Evolutionary conservation across 2,888 invertebrate genomes (phyloP), one percentile per base, ranked within the genome.

Genomic region (Rhagonycha lutea): DNA sequence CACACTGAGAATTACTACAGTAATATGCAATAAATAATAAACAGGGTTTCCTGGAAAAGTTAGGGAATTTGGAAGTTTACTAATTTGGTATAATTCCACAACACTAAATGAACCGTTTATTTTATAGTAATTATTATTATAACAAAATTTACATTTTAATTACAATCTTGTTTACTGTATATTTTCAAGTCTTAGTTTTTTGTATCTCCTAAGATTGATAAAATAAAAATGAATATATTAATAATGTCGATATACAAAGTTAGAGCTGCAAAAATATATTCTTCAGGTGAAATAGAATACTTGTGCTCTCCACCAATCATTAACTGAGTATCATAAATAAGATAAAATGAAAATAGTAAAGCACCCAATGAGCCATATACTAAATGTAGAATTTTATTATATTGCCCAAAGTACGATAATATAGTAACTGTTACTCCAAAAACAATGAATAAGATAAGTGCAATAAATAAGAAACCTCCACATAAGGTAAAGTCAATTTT

Each of bases 251-350:
- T 87, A 83, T 98, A 98, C 0, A 98, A 90, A 87, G 94, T 97
- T 68, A 98, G 90, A 0, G 97, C 95, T 0, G 97, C 98, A 86
- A 98, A 97, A 82, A 98, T 95, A 87, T 98, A 98, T 84, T 98
- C 98, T 87, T 98, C 97, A 0, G 97, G 97, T 0, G 96, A 96
- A 79, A 98, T 91, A 74, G 94, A 91, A 88, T 95, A 96, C 87
- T 95, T 96, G 89, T 98, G 98, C 11, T 96, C 96, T 4, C 97
- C 97, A 87, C 97, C 90, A 95, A 98, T 96, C 95, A 98, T 96
- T 80, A 94, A 86, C 88, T 98, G 97, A 0, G 97, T 97, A 88
- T 98, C 98, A 86, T 96, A 96, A 12, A 98, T 91, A 70, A 98
- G 89, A 88, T 96, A 98, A 72, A 97, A 86, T 0, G 96, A 96